Evolutionary conservation across 1,140 invertebrate species (phyloP).

Genomic region (Medauroidea extradentata): DNA sequence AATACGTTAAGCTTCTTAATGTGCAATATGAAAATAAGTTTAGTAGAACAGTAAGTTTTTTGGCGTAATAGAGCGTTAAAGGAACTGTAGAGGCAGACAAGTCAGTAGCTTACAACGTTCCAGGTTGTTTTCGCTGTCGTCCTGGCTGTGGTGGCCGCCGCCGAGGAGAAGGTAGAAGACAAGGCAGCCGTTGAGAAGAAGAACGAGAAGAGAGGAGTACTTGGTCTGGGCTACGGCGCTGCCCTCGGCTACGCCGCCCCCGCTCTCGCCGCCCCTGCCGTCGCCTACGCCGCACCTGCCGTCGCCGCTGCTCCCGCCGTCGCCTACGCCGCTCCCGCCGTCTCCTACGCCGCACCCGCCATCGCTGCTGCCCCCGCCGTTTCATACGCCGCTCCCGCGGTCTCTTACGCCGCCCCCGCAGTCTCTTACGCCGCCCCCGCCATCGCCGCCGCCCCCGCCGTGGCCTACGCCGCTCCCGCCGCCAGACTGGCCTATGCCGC

Average conservation of each 20-base stretch:
- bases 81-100: too few relatives aligned
- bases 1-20: too few relatives aligned
- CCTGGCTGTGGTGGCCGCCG: constrained; percentile 3
- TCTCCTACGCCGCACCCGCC: background rate
- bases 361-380: constrained; percentile 1
- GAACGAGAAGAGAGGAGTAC: constrained; percentile 5
- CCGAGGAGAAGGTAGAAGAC: background rate
- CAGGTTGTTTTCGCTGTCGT: background rate
- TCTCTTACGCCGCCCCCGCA: constrained; percentile 1
- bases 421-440: background rate
- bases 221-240: constrained; percentile 14
- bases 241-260: constrained; percentile 11
- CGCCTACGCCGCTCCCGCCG: constrained; percentile 4
- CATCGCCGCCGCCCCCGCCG: constrained; percentile 5
- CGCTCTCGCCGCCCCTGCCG: background rate
- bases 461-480: background rate
- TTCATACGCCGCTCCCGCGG: too few relatives aligned
- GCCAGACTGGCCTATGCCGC: constrained; percentile 3
- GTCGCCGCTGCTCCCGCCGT: background rate
- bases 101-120: too few relatives aligned
- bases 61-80: too few relatives aligned
- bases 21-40: too few relatives aligned
- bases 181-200: constrained; percentile 2
- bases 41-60: too few relatives aligned
- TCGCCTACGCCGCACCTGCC: background rate